Base-by-base conservation (phyloP, 2,888 invertebrate genomes). In the Periphyllus acericola region DNA sequence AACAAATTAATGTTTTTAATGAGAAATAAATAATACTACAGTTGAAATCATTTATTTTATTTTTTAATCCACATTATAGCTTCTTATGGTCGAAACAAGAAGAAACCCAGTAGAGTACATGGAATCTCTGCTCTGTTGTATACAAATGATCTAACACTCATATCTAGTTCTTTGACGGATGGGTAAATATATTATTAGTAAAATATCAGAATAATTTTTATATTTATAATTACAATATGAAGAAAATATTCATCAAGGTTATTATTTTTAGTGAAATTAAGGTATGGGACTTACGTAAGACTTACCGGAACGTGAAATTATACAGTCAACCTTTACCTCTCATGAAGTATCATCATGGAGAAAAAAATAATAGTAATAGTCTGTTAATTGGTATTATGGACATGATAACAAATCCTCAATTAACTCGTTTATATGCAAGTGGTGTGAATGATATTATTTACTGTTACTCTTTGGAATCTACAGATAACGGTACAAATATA, bases 221-320 rank as follows among this genome's bases (percentile, higher is more conserved):
- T 46, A 9, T 68, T n/a, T 11, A 25, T 68, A 29, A 68, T 11
- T 29, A 68, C 3, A 9, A n/a, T 68, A 68, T 1, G 4, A 29
- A 32, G n/a, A 17, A 32, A 40, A 68, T 66, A 55, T 32, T 19
- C 66, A n/a, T 68, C n/a, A 29, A 66, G 25, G 21, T n/a, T 66
- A 29, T 32, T 78, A 68, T 72, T 72, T 85, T 52, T 78, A 86
- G 86, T n/a, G 0, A 5, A 25, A 80, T 86, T 6, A 86, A 86
- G 40, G 3, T 86, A 9, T 86, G 86, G 86, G 86, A 86, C 21
- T 55, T 79, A 21, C 68, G 86, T n/a, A 86, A 40, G 40, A 71
- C 36, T 72, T 86, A 86, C 29, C 55, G 86, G 5, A 79, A 80
- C 36, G 55, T 72, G 6, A 36, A 19, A 3, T 34, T 32, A 1